These are phyloP conservation scores for Eurytoma californica DNA, from an alignment of 2,888 invertebrate genomes.

Conservation along the genomic window DNA sequence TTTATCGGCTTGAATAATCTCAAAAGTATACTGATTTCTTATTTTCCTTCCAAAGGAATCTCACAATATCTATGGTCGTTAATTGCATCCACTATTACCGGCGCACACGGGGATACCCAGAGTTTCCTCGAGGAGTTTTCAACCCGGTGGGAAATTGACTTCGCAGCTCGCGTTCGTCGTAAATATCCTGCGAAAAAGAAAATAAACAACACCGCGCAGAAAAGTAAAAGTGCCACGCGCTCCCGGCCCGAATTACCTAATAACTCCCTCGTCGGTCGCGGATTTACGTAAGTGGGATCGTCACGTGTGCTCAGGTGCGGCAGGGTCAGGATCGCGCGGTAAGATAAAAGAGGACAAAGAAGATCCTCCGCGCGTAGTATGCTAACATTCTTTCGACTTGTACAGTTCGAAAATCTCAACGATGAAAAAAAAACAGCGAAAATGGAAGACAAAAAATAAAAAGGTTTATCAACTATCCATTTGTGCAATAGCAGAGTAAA, in stretches of 20 bases:
- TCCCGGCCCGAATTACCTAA: constrained; percentile 5
- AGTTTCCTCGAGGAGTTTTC: background rate
- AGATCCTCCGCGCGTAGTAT: too few species aligned
- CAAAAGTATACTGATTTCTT: too few species aligned
- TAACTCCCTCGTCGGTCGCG: background rate
- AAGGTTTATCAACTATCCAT: too few species aligned
- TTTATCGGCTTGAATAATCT: constrained; percentile 19
- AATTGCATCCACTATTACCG: too few species aligned
- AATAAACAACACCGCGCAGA: constrained; percentile 1
- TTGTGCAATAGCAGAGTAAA: too few species aligned
- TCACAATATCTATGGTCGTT: too few species aligned
- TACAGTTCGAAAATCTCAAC: background rate
- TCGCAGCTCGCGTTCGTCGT: background rate
- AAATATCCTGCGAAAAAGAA: background rate
- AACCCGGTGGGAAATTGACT: background rate
- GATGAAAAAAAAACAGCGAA: background rate
- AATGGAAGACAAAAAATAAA: too few species aligned
- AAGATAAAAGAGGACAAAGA: too few species aligned
- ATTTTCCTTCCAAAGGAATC: too few species aligned
- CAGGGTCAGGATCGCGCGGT: too few species aligned
- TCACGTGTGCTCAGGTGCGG: background rate
- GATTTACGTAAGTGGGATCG: constrained; percentile 10
- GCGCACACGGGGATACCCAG: background rate
- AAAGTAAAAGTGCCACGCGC: background rate
- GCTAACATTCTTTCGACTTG: background rate